phyloP scores from a whole-genome alignment of 1,140 invertebrate species.

The Bathynomus jamesi region DNA sequence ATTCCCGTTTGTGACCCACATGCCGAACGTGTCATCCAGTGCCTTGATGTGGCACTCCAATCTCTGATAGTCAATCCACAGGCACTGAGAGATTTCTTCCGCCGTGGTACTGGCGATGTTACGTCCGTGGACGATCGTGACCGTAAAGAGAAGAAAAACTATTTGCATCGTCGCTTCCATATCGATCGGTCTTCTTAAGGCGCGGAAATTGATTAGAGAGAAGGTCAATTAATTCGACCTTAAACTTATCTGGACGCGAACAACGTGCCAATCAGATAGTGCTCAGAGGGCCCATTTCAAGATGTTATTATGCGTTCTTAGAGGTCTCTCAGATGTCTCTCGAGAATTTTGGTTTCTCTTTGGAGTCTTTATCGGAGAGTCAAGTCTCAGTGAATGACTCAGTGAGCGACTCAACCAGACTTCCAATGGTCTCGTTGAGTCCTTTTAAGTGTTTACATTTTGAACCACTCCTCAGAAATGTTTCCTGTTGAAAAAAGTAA shows the following conservation, averaged over 20 bases:
- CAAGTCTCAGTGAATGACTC: neutral
- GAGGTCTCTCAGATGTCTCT: neutral
- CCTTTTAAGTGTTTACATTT: neutral
- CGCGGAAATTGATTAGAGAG: no score
- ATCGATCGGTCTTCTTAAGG: no score
- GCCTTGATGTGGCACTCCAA: neutral
- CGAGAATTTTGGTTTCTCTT: no score
- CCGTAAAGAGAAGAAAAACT: no score
- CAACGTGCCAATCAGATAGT: no score
- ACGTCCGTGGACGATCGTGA: no score
- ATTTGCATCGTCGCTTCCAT: no score
- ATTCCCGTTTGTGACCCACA: neutral
- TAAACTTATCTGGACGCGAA: no score
- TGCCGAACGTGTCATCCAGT: neutral
- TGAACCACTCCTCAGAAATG: neutral
- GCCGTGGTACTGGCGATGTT: no score
- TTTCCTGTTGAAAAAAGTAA: neutral
- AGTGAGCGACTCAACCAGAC: neutral
- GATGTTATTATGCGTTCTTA: neutral
- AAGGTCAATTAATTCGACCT: no score
- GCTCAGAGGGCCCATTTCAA: no score
- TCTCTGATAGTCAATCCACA: neutral
- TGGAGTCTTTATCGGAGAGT: neutral
- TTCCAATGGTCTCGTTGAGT: neutral
- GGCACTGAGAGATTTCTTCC: neutral